Conservation (phyloP, 1,140 invertebrate genomes). For the Spodoptera frugiperda region DNA sequence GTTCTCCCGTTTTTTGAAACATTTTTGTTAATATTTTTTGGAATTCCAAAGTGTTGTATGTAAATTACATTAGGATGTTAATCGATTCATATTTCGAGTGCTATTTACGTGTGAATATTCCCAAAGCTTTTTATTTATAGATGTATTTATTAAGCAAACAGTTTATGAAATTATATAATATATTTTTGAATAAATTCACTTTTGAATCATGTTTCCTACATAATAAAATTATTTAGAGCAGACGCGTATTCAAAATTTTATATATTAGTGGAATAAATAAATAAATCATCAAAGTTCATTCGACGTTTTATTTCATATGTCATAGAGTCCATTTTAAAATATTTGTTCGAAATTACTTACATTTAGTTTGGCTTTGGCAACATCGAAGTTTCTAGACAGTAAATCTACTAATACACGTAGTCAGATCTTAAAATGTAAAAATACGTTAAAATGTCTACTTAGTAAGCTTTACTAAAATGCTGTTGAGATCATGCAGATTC, state of each 20-base stretch:
- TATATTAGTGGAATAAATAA: constrained; percentile 9
- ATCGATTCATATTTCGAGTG: constrained; percentile 19
- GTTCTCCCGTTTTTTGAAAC: not conserved
- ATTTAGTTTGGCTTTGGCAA: constrained; percentile 63
- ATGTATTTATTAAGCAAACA: constrained; percentile 47
- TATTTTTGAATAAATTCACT: not conserved
- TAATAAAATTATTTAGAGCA: too few relatives aligned
- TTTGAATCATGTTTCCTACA: constrained; percentile 12
- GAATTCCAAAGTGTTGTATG: not conserved
- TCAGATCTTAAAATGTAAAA: constrained; percentile 31
- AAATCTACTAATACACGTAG: constrained; percentile 24
- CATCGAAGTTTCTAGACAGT: constrained; percentile 38
- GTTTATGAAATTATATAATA: constrained; percentile 14
- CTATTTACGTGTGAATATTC: constrained; percentile 32
- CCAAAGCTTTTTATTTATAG: constrained; percentile 48
- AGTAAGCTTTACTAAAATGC: constrained; percentile 46
- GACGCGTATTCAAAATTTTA: constrained; percentile 7
- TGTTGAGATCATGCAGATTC: constrained; percentile 51
- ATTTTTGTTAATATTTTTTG: not conserved
- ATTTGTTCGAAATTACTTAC: constrained; percentile 49
- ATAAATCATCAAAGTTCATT: constrained; percentile 28
- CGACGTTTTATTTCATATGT: constrained; percentile 52
- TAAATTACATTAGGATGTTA: constrained; percentile 4
- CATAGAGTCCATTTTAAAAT: constrained; percentile 46
- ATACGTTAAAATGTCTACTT: constrained; percentile 33